Conservation (phyloP, 2,797 vertebrate genomes). For the Myotis myotis region DNA sequence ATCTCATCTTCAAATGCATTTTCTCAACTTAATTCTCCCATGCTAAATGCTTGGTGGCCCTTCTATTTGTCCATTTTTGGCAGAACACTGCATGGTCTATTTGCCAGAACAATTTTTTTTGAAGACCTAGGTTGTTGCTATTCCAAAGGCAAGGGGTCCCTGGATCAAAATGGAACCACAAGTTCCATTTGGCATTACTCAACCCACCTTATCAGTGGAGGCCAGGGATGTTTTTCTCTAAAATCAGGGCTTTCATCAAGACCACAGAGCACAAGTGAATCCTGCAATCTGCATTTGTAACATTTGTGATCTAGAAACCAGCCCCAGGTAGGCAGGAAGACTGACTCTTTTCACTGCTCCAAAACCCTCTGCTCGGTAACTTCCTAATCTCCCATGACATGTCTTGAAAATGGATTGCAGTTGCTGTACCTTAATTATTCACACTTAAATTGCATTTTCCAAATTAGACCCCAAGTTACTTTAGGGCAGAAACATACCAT, state of each 20-base stretch:
- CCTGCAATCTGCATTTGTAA: not conserved
- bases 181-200: slow-evolving; percentile 41
- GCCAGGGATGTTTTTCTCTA: slow-evolving; percentile 6
- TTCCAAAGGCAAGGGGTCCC: slow-evolving; percentile 27
- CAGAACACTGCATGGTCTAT: not conserved
- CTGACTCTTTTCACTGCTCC: not conserved
- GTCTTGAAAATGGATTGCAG: not conserved
- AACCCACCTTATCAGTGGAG: slow-evolving; percentile 41
- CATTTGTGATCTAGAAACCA: slow-evolving; percentile 5
- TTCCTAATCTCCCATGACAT: not conserved
- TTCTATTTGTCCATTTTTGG: not conserved
- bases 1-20: not conserved
- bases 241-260: slow-evolving; percentile 32
- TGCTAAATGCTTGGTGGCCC: not conserved
- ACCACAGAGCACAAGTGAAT: not conserved
- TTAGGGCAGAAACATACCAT: not conserved
- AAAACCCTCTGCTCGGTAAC: not conserved
- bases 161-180: slow-evolving; percentile 53
- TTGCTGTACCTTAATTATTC: not conserved
- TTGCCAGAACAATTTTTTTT: slow-evolving; percentile 23
- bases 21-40: not conserved
- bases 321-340: not conserved
- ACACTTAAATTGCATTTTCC: not conserved
- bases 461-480: not conserved
- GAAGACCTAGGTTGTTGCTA: not conserved